Base-by-base conservation (phyloP, 2,797 vertebrate genomes). In the Falco naumanni region DNA sequence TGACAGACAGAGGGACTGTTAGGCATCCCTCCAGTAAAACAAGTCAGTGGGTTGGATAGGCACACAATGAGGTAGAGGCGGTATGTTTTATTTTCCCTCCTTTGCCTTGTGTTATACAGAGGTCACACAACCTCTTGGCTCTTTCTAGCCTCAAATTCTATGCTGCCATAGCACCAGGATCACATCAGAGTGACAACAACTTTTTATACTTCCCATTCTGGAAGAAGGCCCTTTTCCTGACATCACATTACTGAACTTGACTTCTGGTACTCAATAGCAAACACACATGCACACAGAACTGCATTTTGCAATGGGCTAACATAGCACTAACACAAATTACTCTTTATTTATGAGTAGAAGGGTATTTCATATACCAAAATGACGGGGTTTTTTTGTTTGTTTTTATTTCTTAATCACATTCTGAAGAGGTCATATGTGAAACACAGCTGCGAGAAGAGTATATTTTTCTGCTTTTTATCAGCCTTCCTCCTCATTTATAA, bases 391-490 rank as follows among this genome's bases (percentile, higher is more conserved):
- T 19, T 91, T n/a, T 50, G 9, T 71, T 87, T 81, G 29, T 63
- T 96, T 91, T 87, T 51, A 57, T 91, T 74, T 95, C 69, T 86
- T 96, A 93, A 92, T 78, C 70, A 93, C 48, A 91, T 83, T 91
- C 72, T 74, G 61, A 89, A 94, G 20, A 91, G 33, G 60, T 93
- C 90, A 87, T 84, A 87, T 60, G 51, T 50, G 65, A 95, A 92
- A 81, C n/a, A 86, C 33, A 88, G 22, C 24, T 54, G 47, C 0
- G 13, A 78, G 78, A 74, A 18, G 18, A 61, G 26, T 71, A 50
- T 7, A 33, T 87, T 47, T 48, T 10, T 84, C 20, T 64, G 2
- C 18, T 43, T 88, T 96, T 65, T 45, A 72, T 79, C 41, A 72
- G 7, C 17, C n/a, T 72, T 91, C 15, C 19, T 90, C 16, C 41